Evolutionary conservation across 2,888 invertebrate genomes (phyloP).

Genomic region (Metacarcinus magister): DNA sequence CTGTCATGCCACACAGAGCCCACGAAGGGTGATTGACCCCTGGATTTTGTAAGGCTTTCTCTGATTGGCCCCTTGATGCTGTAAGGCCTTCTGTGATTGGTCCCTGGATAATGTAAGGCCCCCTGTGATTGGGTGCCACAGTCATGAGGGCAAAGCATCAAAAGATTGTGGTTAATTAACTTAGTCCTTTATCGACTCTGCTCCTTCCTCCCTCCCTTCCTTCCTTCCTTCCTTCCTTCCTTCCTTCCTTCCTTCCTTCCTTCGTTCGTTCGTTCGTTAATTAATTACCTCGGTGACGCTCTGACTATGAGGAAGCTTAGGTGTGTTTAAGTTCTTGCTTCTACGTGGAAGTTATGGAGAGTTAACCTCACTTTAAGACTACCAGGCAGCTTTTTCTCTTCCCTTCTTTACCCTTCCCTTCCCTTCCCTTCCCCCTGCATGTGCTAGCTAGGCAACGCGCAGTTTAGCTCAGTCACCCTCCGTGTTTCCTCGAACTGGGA

Average conservation of each 20-base stretch:
- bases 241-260: not conserved
- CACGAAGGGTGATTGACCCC: too few relatives aligned
- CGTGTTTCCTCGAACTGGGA: not conserved
- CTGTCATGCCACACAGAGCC: too few relatives aligned
- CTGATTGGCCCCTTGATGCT: too few relatives aligned
- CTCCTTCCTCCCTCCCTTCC: not conserved
- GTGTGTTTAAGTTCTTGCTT: not conserved
- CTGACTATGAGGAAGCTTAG: not conserved
- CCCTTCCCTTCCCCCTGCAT: not conserved
- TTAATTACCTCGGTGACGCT: not conserved
- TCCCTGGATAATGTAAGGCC: not conserved
- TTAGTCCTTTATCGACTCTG: not conserved
- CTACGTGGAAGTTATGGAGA: not conserved
- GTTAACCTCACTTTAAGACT: not conserved
- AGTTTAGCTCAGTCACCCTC: not conserved
- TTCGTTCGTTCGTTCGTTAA: not conserved
- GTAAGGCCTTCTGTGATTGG: not conserved
- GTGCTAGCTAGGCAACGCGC: not conserved
- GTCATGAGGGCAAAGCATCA: not conserved
- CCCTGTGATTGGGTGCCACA: not conserved
- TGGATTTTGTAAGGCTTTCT: too few relatives aligned
- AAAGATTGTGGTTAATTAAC: not conserved
- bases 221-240: not conserved
- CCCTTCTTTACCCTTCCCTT: not conserved
- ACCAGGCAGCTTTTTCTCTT: not conserved